Evolutionary conservation across 2,888 invertebrate species (phyloP), one percentile per base, ranked within the genome.

Genomic region (Flexamia atlantica): DNA sequence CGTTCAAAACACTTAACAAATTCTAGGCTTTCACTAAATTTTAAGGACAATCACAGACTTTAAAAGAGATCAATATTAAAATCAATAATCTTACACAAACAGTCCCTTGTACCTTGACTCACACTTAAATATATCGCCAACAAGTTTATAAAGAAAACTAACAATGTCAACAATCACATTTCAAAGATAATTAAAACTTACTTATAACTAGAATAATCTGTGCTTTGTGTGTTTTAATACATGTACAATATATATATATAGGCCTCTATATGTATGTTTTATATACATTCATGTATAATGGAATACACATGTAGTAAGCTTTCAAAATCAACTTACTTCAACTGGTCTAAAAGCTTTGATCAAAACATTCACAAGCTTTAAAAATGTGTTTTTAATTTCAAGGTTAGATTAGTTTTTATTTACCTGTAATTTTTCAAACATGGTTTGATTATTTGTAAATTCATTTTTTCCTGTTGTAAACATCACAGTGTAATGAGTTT

Each of bases 21-120:
- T 50, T 42, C 76, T 76, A 76, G 76, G 76, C 76, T 25, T 76
- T 76, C 46, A 76, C 76, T 76, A 76, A 76, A 74, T 36, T 30
- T 28, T 74, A 40, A 76, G 40, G 25, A 76, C 76, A 76, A 76
- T 76, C 76, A 76, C 76, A 76, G 76, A 76, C 76, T 76, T 76
- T 25, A 76, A 76, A 76, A 76, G 46, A 76, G 76, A 76, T 76
- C 76, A 46, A 28, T 76, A 76, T 76, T 32, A 72, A 72, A 72
- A 72, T 40, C 36, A 72, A 74, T 74, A 42, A 40, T 17, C 32
- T 28, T 76, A 76, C 30, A 50, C 76, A 1, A 28, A n/a, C n/a
- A 17, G 42, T 28, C 46, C 76, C 23, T 28, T 14, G 30, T 25
- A 76, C 76, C 17, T 12, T n/a, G 50, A 30, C 46, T 46, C 46